These are phyloP conservation scores for Octomys mimax DNA, from an alignment of 2,797 vertebrate species.

Conservation along the genomic window DNA sequence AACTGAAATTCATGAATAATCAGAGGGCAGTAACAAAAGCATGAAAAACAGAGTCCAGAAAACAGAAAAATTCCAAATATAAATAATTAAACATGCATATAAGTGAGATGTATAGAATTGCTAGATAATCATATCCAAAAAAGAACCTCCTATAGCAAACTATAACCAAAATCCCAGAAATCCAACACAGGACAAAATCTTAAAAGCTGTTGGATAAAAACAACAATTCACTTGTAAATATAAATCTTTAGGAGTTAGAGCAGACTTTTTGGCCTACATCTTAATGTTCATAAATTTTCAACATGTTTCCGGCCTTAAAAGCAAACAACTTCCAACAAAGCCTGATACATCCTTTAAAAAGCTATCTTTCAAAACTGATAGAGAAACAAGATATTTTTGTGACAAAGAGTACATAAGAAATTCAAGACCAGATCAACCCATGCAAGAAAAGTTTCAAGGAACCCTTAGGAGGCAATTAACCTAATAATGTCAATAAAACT, in stretches of 20 bases:
- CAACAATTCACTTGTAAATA: background rate
- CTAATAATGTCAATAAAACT: background rate
- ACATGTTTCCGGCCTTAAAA: background rate
- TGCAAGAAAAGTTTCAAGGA: background rate
- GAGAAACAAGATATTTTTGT: background rate
- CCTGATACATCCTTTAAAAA: background rate
- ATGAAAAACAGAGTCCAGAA: background rate
- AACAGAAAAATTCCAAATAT: background rate
- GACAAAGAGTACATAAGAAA: background rate
- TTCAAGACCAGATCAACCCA: background rate
- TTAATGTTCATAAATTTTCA: background rate
- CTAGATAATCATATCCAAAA: background rate
- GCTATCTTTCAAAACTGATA: background rate
- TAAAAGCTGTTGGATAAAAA: background rate
- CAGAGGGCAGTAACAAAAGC: background rate
- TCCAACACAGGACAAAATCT: background rate
- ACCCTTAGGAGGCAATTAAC: background rate
- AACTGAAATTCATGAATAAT: background rate
- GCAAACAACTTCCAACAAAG: no score
- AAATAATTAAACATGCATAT: no score
- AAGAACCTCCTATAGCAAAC: background rate
- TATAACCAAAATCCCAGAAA: background rate
- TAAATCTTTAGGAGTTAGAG: background rate
- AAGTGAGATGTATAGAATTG: no score
- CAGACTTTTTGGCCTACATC: background rate